phyloP scores from a whole-genome alignment of 2,113 vertebrate species.

The Megaptera novaeangliae region DNA sequence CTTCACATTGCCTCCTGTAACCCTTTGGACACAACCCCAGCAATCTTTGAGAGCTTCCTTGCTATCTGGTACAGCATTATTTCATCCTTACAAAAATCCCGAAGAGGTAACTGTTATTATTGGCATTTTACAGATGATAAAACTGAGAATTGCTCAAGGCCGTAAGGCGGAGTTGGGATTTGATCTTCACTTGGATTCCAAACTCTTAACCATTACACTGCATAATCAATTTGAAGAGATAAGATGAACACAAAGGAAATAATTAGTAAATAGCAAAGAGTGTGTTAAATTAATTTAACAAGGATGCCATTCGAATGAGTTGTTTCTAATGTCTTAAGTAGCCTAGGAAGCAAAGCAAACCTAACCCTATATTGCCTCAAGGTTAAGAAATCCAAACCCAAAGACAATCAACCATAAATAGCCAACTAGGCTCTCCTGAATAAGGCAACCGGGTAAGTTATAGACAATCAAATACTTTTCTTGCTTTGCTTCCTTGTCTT shows the following conservation, averaged over 20 bases:
- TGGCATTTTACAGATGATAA: neutral
- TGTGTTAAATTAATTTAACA: neutral
- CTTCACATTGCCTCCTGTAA: neutral
- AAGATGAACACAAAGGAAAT: neutral
- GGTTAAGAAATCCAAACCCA: neutral
- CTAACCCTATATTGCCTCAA: neutral
- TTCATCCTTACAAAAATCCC: neutral
- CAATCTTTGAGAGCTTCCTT: neutral
- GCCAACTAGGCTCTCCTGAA: neutral
- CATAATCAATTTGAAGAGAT: neutral
- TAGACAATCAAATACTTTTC: neutral
- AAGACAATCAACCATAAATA: neutral
- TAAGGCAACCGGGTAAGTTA: neutral
- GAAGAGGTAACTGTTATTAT: neutral
- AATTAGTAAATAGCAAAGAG: neutral
- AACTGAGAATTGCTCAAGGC: neutral
- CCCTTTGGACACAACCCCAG: neutral
- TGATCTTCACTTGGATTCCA: neutral
- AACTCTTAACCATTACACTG: neutral
- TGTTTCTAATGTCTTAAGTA: neutral
- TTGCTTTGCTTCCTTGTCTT: neutral
- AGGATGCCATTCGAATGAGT: neutral
- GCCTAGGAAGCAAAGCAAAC: neutral
- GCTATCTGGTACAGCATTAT: neutral
- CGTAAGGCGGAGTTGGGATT: neutral